phyloP scores from a whole-genome alignment of 2,113 vertebrate genomes.

The Speoplatyrhinus poulsoni region DNA sequence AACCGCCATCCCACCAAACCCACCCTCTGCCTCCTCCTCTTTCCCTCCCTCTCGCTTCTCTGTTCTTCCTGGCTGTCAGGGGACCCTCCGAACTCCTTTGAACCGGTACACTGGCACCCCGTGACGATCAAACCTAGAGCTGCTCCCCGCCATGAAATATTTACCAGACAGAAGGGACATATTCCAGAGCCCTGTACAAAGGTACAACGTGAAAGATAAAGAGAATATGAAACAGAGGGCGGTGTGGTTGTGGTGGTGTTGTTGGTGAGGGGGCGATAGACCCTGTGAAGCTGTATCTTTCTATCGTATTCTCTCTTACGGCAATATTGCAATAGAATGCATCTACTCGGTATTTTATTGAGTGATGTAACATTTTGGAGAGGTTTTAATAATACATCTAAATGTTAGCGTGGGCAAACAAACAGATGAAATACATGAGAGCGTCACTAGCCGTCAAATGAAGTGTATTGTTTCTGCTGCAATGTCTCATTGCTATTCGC shows the following conservation, averaged over 20 bases:
- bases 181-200: conserved; percentile 60
- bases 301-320: not conserved
- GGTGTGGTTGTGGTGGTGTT: not conserved
- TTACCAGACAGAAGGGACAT: conserved; percentile 68
- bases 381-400: conserved; percentile 54
- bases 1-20: conserved; percentile 1
- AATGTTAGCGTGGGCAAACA: conserved; percentile 17
- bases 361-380: conserved; percentile 54
- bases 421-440: conserved; percentile 18
- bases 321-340: conserved; percentile 31
- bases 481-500: conserved; percentile 5
- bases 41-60: conserved; percentile 39
- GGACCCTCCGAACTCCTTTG: conserved; percentile 66
- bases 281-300: conserved; percentile 43
- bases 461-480: conserved; percentile 10
- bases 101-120: conserved; percentile 69
- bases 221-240: conserved; percentile 51
- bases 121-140: conserved; percentile 69
- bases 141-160: conserved; percentile 74
- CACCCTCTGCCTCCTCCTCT: conserved; percentile 25
- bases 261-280: not conserved
- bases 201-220: conserved; percentile 65
- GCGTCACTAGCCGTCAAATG: conserved; percentile 8
- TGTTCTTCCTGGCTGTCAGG: conserved; percentile 63
- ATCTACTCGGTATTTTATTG: conserved; percentile 41